phyloP scores from a whole-genome alignment of 1,140 invertebrate genomes.

The Mycetomoellerius zeteki region DNA sequence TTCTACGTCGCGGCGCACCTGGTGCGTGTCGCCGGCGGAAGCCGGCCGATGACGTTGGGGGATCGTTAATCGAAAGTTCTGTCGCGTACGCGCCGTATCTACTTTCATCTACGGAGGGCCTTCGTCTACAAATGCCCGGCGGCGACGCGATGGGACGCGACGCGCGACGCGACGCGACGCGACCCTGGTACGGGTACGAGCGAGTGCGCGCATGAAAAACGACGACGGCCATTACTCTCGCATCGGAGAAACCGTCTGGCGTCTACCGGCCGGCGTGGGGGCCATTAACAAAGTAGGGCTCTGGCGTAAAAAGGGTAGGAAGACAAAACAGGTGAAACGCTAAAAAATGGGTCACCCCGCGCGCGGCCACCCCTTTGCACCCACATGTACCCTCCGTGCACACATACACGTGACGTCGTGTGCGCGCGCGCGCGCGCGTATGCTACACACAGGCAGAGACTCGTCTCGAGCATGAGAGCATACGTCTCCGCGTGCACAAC shows the following conservation, averaged over 20 bases:
- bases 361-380: neutral
- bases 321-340: constrained; percentile 78
- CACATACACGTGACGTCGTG: neutral
- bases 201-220: constrained; percentile 58
- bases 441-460: constrained; percentile 18
- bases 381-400: neutral
- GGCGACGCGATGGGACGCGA: neutral
- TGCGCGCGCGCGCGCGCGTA: constrained; percentile 33
- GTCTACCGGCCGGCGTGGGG: constrained; percentile 65
- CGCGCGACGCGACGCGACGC: constrained; percentile 2
- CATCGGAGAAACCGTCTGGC: constrained; percentile 72
- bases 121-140: constrained; percentile 39
- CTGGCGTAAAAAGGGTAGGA: constrained; percentile 75
- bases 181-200: neutral
- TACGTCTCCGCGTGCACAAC: constrained; percentile 62
- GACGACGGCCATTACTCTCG: constrained; percentile 73
- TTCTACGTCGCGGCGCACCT: constrained; percentile 17
- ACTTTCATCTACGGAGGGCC: constrained; percentile 41
- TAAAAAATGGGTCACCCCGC: constrained; percentile 78
- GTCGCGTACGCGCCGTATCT: constrained; percentile 51
- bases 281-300: constrained; percentile 78
- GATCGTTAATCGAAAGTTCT: constrained; percentile 59
- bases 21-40: constrained; percentile 53
- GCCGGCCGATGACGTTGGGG: constrained; percentile 34
- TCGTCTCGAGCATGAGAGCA: constrained; percentile 46